phyloP scores from a whole-genome alignment of 2,888 invertebrate genomes.

The Watsonalla cultraria region DNA sequence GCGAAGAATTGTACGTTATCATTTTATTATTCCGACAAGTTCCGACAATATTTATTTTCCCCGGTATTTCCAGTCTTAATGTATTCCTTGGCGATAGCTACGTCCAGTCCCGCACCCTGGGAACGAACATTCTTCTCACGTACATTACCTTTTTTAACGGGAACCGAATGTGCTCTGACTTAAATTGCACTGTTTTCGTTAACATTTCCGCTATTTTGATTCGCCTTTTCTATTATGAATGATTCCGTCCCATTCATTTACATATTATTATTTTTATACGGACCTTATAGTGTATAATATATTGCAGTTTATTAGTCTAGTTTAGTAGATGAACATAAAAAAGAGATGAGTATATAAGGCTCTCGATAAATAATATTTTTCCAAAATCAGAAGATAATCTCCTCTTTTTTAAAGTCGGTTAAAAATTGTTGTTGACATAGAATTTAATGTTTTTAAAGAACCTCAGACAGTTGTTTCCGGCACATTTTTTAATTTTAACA shows the following conservation, averaged over 20 bases:
- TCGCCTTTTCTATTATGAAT: conserved; percentile 48
- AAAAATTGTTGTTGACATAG: no score
- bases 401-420: no score
- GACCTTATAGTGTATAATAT: no score
- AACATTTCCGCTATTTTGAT: conserved; percentile 61
- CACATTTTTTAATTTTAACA: no score
- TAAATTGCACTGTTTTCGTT: conserved; percentile 70
- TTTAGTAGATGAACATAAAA: no score
- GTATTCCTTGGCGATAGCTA: conserved; percentile 56
- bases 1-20: no score
- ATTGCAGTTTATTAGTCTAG: no score
- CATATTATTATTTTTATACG: conserved; percentile 2
- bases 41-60: conserved; percentile 23
- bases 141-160: conserved; percentile 60
- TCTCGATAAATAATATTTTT: no score
- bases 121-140: conserved; percentile 54
- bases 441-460: no score
- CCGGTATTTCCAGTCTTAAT: conserved; percentile 27
- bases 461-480: no score
- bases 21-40: neutral
- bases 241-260: conserved; percentile 1
- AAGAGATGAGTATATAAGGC: no score
- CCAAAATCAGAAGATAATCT: no score
- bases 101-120: conserved; percentile 32
- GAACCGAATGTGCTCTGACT: conserved; percentile 62